Percentiles rank a stretch among this genome's conserved stretches.
phyloP scores from a whole-genome alignment of 2,797 vertebrate genomes.

The Lepidocolaptes lacrymiger region DNA sequence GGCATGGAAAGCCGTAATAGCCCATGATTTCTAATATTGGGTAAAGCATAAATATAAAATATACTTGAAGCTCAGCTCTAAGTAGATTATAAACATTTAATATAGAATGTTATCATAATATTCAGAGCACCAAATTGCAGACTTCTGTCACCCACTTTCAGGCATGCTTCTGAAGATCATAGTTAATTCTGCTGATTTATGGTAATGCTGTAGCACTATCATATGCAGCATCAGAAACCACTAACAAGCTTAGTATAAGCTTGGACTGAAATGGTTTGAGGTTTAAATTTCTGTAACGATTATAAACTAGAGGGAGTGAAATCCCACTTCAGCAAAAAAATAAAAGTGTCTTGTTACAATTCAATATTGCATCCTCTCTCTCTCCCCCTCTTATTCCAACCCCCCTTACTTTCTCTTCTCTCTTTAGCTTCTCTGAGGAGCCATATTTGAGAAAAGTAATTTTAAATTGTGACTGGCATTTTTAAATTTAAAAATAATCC shows the following conservation, averaged over 20 bases:
- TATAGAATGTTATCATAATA: slow-evolving; percentile 99
- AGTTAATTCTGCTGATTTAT: slow-evolving; percentile 99
- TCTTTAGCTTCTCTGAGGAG: slow-evolving; percentile 64
- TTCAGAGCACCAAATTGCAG: slow-evolving; percentile 97
- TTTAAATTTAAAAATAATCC: slow-evolving; percentile 73
- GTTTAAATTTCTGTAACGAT: slow-evolving; percentile 99
- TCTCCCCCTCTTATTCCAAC: slow-evolving; percentile 65
- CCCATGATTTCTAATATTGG: slow-evolving; percentile 80
- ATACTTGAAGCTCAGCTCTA: slow-evolving; percentile 94
- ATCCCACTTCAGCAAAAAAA: slow-evolving; percentile 95
- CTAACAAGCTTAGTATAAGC: slow-evolving; percentile 99
- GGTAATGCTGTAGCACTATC: slow-evolving; percentile 95
- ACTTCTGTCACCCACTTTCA: slow-evolving; percentile 95
- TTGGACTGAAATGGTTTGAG: slow-evolving; percentile 96
- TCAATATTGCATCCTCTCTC: slow-evolving; percentile 59
- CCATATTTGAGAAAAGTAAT: slow-evolving; percentile 71
- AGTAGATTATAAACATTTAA: slow-evolving; percentile 99
- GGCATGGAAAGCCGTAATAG: slow-evolving; percentile 68
- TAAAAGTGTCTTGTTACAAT: slow-evolving; percentile 70
- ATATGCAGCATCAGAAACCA: slow-evolving; percentile 92
- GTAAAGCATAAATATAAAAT: slow-evolving; percentile 93
- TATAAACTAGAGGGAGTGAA: slow-evolving; percentile 91
- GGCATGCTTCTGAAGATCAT: slow-evolving; percentile 96
- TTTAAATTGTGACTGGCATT: slow-evolving; percentile 74
- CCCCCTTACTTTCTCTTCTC: slow-evolving; percentile 65